Evolutionary conservation across 1,140 invertebrate genomes (phyloP), one percentile per base, ranked within the genome.

Genomic region (Mactra quadrangularis): DNA sequence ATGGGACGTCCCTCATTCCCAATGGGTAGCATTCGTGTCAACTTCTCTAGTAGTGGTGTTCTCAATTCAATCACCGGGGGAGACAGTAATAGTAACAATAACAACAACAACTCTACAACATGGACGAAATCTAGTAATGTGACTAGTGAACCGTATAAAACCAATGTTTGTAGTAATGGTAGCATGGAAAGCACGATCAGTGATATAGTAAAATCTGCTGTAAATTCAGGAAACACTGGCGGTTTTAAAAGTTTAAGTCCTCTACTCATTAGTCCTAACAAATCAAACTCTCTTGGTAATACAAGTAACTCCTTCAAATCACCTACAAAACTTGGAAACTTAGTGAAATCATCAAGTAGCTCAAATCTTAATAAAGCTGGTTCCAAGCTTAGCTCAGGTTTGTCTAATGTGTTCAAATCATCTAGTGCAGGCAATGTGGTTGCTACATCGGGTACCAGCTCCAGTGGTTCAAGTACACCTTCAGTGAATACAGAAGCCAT

Each of bases 401-500:
- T 35, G 11, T 7, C 29, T 1, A 53, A 38, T 17, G 31, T 82
- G 47, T 74, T 60, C 41, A 70, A 64, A 29, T 62, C 68, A 7
- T 27, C 33, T 9, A 78, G 74, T 35, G 6, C 15, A 7, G 75
- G 82, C 9, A 64, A 22, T 55, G 47, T 78, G 15, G 45, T 25
- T 15, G 52, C 27, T 22, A 9, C 33, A 22, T 60, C 82, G 19
- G 55, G 41, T 19, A 17, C 38, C 22, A 33, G 55, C n/a, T 33
- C 47, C 17, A 53, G 6, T 64, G 31, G 45, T 50, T 64, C 25
- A 27, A 45, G 25, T 64, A 59, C 66, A 45, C 19, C 62, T 82
- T 83, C 62, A 83, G 82, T 62, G 38, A 84, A 82, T 57, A 60
- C 66, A 71, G 41, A 89, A 82, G 62, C 86, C 75, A 50, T 79